Evolutionary conservation across 2,797 vertebrate species (phyloP).

Genomic region (Alectoris magna): DNA sequence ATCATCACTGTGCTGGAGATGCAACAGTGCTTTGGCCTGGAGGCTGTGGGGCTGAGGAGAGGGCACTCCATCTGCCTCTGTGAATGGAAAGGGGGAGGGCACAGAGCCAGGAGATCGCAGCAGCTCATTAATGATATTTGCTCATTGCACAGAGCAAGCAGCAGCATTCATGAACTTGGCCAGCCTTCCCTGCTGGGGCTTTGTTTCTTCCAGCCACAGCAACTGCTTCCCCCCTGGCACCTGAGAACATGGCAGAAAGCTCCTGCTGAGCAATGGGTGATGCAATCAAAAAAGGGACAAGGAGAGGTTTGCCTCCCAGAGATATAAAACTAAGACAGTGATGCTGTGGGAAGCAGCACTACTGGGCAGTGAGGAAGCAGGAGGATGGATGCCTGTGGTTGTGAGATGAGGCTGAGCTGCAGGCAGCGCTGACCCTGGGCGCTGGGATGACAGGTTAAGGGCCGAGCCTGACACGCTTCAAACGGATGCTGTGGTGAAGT

Average conservation of each 20-base stretch:
- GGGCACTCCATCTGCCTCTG: background rate
- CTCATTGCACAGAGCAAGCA: background rate
- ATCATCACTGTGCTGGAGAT: background rate
- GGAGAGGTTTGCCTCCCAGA: background rate
- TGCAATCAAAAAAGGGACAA: background rate
- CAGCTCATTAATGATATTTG: conserved; percentile 29
- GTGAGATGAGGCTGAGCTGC: background rate
- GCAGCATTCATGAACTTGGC: background rate
- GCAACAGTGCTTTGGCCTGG: background rate
- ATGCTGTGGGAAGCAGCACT: background rate
- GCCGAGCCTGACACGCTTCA: background rate
- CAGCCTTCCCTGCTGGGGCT: conserved; percentile 15
- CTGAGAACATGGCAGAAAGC: background rate
- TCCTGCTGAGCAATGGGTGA: background rate
- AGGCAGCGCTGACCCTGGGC: background rate
- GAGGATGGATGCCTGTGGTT: fast-evolving
- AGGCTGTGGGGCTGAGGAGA: background rate
- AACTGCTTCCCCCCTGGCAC: background rate
- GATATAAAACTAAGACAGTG: background rate
- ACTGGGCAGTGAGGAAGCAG: background rate
- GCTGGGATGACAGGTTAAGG: background rate
- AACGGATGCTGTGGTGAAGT: fast-evolving
- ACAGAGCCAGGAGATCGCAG: background rate
- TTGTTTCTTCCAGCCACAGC: background rate
- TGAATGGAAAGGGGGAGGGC: background rate